These are phyloP conservation scores for Caenorhabditis sulstoni DNA, from an alignment of 2,888 invertebrate species.

Conservation along the genomic window DNA sequence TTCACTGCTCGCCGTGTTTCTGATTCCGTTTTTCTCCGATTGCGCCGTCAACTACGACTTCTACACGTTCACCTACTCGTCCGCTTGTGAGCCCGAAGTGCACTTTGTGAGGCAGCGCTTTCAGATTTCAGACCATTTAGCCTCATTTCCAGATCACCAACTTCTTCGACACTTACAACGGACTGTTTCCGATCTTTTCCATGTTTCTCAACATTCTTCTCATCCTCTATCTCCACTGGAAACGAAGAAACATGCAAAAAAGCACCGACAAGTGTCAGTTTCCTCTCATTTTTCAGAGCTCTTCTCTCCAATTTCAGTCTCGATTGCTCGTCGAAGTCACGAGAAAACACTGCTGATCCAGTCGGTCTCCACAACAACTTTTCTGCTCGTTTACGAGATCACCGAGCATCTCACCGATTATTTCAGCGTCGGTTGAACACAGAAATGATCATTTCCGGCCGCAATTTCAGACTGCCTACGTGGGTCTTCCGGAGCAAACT, in stretches of 20 bases:
- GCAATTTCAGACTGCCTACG: slow-evolving; percentile 17
- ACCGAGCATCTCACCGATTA: slow-evolving; percentile 9
- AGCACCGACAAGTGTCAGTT: slow-evolving; percentile 9
- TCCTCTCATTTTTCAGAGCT: background rate
- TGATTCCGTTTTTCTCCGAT: slow-evolving; percentile 26
- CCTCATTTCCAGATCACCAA: slow-evolving; percentile 19
- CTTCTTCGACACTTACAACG: slow-evolving; percentile 25
- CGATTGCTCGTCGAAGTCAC: slow-evolving; percentile 19
- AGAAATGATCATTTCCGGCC: background rate
- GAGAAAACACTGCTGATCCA: slow-evolving; percentile 28
- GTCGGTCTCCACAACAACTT: slow-evolving; percentile 30
- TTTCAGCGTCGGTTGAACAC: slow-evolving; percentile 21
- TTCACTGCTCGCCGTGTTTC: background rate
- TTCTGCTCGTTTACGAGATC: slow-evolving; percentile 28
- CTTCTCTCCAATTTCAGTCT: slow-evolving; percentile 13
- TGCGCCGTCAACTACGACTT: slow-evolving; percentile 31
- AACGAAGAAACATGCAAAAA: slow-evolving; percentile 5
- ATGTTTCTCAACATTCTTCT: slow-evolving; percentile 16
- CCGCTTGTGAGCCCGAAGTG: slow-evolving; percentile 24
- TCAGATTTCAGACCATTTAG: background rate
- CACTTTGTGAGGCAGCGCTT: slow-evolving; percentile 15
- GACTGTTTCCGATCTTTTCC: slow-evolving; percentile 12
- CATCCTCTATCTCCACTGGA: slow-evolving; percentile 15
- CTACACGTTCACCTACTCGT: slow-evolving; percentile 14
- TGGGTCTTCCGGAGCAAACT: slow-evolving; percentile 1